These are phyloP conservation scores for Motacilla tschutschensis DNA, from an alignment of 2,113 vertebrate genomes.

Conservation along the genomic window DNA sequence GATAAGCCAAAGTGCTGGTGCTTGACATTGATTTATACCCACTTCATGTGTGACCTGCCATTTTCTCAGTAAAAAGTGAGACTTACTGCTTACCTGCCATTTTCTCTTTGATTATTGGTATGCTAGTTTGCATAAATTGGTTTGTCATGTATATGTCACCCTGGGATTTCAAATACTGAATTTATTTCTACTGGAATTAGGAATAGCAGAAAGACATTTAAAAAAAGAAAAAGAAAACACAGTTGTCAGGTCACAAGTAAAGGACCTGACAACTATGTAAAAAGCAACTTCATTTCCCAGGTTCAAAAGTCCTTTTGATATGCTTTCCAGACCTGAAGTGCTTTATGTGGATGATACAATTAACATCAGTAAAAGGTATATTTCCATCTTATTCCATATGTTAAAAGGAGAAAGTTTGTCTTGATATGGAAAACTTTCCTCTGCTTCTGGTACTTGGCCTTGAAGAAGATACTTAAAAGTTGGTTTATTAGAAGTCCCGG, in stretches of 20 bases:
- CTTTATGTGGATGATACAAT: background rate
- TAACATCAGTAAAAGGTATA: background rate
- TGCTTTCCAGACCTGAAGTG: background rate
- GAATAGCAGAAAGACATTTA: background rate
- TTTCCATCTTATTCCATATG: background rate
- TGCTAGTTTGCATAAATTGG: background rate
- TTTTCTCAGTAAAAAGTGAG: background rate
- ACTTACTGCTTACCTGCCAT: background rate
- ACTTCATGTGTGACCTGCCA: rapidly evolving
- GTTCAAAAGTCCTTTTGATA: background rate
- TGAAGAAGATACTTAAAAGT: background rate
- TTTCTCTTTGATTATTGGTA: background rate
- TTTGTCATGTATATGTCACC: background rate
- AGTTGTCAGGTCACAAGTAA: background rate
- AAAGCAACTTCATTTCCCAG: background rate
- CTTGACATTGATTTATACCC: background rate
- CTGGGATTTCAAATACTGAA: background rate
- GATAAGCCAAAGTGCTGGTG: background rate
- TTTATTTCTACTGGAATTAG: background rate
- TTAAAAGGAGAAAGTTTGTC: background rate
- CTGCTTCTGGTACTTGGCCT: background rate
- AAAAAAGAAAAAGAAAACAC: background rate
- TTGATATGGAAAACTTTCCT: background rate
- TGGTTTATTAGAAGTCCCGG: background rate
- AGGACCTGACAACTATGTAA: background rate